These are phyloP conservation scores for Hypocryptadius cinnamomeus DNA, from an alignment of 2,113 vertebrate genomes.

Conservation along the genomic window DNA sequence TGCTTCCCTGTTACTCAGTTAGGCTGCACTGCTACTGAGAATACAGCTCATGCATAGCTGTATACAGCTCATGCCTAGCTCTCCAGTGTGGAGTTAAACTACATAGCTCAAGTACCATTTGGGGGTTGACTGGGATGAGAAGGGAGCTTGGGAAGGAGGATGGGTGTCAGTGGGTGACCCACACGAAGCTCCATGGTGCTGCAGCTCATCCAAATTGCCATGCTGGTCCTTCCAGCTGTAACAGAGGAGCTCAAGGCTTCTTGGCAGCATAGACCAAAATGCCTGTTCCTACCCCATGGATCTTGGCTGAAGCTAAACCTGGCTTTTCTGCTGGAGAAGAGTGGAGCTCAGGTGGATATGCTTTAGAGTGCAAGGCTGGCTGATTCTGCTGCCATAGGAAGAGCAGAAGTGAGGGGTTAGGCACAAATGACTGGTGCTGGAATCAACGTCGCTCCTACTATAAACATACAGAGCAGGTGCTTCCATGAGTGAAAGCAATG, in stretches of 20 bases:
- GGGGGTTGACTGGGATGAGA: neutral
- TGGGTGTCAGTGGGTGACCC: too few relatives aligned
- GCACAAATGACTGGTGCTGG: neutral
- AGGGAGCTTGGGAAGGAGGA: neutral
- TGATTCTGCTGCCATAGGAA: neutral
- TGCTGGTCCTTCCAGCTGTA: neutral
- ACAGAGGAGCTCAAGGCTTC: neutral
- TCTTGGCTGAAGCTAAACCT: neutral
- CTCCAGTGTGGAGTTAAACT: neutral
- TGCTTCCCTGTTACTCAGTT: neutral
- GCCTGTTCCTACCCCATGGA: neutral
- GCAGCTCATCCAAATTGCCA: neutral
- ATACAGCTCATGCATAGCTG: neutral
- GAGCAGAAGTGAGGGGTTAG: rapidly evolving
- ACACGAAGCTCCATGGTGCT: neutral
- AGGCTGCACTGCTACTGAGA: neutral
- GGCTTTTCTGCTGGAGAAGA: neutral
- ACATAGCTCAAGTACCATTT: neutral
- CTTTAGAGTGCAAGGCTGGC: neutral
- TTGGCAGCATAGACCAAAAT: neutral
- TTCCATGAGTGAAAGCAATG: neutral
- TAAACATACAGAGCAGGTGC: neutral
- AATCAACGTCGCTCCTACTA: neutral
- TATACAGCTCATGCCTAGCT: neutral
- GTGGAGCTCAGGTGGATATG: neutral